These are phyloP conservation scores for Nomada fucata DNA, from an alignment of 2,888 invertebrate genomes.

Conservation along the genomic window DNA sequence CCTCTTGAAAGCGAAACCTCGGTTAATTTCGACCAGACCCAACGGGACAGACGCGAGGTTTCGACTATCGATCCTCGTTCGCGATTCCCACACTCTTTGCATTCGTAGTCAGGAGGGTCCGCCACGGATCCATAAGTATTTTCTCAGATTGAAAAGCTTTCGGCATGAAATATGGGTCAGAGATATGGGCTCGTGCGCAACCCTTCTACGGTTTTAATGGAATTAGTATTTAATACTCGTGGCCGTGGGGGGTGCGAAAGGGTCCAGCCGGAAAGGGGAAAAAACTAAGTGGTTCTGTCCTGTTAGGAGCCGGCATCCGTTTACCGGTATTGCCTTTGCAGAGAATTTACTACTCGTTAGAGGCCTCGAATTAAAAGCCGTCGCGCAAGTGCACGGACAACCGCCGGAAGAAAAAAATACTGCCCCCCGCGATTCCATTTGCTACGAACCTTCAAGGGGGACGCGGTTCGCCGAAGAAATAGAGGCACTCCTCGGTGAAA, in stretches of 20 bases:
- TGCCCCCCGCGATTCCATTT: conserved; percentile 53
- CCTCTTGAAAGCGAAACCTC: neutral
- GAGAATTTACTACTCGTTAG: conserved; percentile 68
- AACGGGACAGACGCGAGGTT: conserved; percentile 34
- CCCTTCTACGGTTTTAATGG: conserved; percentile 84
- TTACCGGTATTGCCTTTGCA: conserved; percentile 68
- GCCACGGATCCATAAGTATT: conserved; percentile 73
- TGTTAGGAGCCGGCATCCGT: conserved; percentile 53
- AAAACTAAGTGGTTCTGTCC: conserved; percentile 80
- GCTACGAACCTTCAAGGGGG: neutral
- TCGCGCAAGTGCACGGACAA: conserved; percentile 42
- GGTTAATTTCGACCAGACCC: too few species aligned
- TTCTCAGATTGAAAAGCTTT: conserved; percentile 80
- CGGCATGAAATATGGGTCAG: conserved; percentile 84
- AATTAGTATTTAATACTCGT: conserved; percentile 83
- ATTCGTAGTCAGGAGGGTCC: conserved; percentile 47
- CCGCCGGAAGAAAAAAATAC: conserved; percentile 47
- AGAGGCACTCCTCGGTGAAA: conserved; percentile 8
- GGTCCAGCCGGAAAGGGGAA: conserved; percentile 56
- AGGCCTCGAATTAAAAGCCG: conserved; percentile 61
- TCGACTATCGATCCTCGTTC: conserved; percentile 62
- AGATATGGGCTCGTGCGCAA: conserved; percentile 77
- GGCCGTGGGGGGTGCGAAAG: conserved; percentile 66
- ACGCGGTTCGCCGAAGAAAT: conserved; percentile 21
- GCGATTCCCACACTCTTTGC: conserved; percentile 68